A percentile compares a stretch with the other conserved stretches of the same genome.
Evolutionary conservation across 2,113 vertebrate species (phyloP).

Genomic region (Fregata magnificens): DNA sequence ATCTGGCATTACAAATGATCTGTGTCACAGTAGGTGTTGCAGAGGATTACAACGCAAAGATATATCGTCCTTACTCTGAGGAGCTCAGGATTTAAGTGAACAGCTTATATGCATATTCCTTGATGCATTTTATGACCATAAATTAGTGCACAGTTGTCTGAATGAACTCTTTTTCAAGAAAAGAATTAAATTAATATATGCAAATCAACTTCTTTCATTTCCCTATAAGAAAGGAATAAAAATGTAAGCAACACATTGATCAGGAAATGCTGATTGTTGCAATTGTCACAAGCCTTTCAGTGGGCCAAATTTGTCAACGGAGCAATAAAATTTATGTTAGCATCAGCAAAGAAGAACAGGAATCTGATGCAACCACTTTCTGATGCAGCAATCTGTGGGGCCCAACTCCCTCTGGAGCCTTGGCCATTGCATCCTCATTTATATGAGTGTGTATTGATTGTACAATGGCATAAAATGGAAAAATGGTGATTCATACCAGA

Average conservation of each 20-base stretch:
- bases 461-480: constrained; percentile 32
- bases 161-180: neutral
- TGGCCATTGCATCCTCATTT: constrained; percentile 36
- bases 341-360: constrained; percentile 20
- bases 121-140: neutral
- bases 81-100: neutral
- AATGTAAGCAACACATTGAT: neutral
- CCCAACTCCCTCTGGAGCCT: neutral
- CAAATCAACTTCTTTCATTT: neutral
- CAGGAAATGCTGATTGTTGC: neutral
- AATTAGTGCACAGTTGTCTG: neutral
- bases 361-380: constrained; percentile 14
- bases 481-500: constrained; percentile 42
- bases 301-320: neutral
- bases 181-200: neutral
- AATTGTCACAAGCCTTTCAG: neutral
- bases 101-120: neutral
- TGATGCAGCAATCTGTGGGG: constrained; percentile 10
- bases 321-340: neutral
- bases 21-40: neutral
- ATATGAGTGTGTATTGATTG: constrained; percentile 47
- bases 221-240: neutral
- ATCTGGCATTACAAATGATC: neutral
- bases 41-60: neutral
- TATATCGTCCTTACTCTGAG: neutral